Evolutionary conservation across 2,888 invertebrate species (phyloP).

Genomic region (Hetaerina titia): DNA sequence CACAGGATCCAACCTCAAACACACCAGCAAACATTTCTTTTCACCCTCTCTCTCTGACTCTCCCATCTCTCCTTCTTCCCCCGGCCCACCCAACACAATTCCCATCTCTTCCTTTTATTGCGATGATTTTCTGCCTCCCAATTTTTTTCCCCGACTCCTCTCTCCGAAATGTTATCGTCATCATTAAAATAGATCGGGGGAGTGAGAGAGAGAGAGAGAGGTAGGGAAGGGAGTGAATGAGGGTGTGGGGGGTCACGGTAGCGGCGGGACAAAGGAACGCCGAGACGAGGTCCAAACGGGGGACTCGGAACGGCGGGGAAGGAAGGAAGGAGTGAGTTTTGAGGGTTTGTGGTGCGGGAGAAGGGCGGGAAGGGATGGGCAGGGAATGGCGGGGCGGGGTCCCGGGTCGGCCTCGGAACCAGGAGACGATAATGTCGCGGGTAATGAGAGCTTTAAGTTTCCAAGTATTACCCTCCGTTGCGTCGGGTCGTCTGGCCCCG

Average conservation of each 20-base stretch:
- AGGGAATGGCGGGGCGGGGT: not conserved
- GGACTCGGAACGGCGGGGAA: not conserved
- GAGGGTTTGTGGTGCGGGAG: not conserved
- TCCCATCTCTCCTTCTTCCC: not conserved
- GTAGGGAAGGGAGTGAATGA: not conserved
- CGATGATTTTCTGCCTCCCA: constrained; percentile 25
- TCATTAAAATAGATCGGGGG: constrained; percentile 65
- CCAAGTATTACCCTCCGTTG: constrained; percentile 26
- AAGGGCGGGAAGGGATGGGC: not conserved
- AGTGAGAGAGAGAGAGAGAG: not conserved
- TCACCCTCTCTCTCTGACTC: not conserved
- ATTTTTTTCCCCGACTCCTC: not conserved
- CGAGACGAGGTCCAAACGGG: not conserved
- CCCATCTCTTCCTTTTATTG: constrained; percentile 62
- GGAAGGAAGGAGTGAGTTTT: not conserved
- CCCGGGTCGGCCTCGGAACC: not conserved
- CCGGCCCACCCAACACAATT: constrained; percentile 42
- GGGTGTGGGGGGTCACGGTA: not conserved
- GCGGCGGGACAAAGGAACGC: not conserved
- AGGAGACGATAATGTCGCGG: constrained; percentile 16
- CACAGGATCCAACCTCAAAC: not conserved
- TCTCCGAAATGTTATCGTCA: constrained; percentile 61
- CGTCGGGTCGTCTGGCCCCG: constrained; percentile 33
- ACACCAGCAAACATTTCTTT: not conserved
- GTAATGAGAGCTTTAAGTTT: constrained; percentile 41